Conservation (phyloP, 2,113 vertebrate species). For the Xenus cinereus region DNA sequence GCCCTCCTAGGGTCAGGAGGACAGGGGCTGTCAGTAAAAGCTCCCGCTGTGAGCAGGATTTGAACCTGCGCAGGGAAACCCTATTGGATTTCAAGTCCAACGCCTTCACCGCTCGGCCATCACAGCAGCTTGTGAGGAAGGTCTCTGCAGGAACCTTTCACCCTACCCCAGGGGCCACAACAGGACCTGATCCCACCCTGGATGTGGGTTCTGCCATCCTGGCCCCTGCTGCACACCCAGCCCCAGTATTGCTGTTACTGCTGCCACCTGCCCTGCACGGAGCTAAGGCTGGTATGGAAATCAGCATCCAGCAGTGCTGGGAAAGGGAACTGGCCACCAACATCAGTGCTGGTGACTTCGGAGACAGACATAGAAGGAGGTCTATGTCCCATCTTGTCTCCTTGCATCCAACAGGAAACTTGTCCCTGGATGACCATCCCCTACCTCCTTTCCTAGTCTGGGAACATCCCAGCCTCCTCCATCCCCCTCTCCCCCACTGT, state of each 20-base stretch:
- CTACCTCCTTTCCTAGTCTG: background rate
- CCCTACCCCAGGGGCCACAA: background rate
- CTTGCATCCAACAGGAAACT: background rate
- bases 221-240: background rate
- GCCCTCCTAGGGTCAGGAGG: background rate
- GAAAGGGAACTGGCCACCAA: background rate
- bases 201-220: fast-evolving
- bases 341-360: too few species aligned
- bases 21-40: background rate
- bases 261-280: background rate
- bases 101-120: constrained; percentile 7
- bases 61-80: background rate
- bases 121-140: fast-evolving
- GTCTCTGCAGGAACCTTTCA: background rate
- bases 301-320: background rate
- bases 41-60: constrained; percentile 32
- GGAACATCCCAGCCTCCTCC: background rate
- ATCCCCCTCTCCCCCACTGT: background rate
- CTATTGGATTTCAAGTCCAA: constrained; percentile 25
- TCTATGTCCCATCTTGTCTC: background rate
- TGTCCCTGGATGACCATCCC: too few species aligned
- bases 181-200: background rate
- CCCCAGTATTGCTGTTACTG: fast-evolving
- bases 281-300: background rate
- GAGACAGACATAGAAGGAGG: fast-evolving